Conservation (phyloP, 2,888 invertebrate genomes). For the Polyommatus icarus region DNA sequence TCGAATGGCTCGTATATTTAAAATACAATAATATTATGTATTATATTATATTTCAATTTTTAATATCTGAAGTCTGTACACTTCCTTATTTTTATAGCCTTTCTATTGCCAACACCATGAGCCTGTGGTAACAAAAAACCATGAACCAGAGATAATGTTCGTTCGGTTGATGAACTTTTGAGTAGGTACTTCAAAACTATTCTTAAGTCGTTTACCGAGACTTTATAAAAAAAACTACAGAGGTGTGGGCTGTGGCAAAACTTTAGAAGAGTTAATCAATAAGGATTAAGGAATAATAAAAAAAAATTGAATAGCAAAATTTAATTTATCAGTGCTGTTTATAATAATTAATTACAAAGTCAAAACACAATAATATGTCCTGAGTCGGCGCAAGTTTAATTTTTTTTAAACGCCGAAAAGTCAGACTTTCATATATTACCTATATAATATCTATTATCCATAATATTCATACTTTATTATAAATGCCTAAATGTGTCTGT, state of each 20-base stretch:
- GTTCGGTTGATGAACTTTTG: slow-evolving; percentile 25
- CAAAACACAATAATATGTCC: too few relatives aligned
- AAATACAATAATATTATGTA: too few relatives aligned
- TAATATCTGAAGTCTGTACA: not conserved
- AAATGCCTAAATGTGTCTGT: too few relatives aligned
- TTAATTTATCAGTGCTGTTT: not conserved
- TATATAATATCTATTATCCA: too few relatives aligned
- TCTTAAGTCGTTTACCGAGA: not conserved
- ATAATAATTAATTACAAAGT: too few relatives aligned
- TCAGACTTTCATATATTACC: too few relatives aligned
- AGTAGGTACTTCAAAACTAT: slow-evolving; percentile 20
- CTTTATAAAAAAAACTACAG: not conserved
- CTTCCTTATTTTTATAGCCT: slow-evolving; percentile 30
- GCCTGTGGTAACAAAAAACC: slow-evolving; percentile 20
- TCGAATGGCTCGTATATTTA: not conserved
- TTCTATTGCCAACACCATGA: slow-evolving; percentile 33
- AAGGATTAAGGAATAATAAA: not conserved
- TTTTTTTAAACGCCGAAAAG: too few relatives aligned
- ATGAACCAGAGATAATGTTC: slow-evolving; percentile 22
- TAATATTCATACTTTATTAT: too few relatives aligned
- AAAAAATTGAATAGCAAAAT: not conserved
- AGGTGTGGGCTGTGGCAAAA: not conserved
- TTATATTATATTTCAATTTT: too few relatives aligned
- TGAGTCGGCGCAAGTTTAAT: too few relatives aligned
- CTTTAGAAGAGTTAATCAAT: not conserved